Conservation (phyloP, 1,140 invertebrate genomes). For the Philotrypesis tridentata region DNA sequence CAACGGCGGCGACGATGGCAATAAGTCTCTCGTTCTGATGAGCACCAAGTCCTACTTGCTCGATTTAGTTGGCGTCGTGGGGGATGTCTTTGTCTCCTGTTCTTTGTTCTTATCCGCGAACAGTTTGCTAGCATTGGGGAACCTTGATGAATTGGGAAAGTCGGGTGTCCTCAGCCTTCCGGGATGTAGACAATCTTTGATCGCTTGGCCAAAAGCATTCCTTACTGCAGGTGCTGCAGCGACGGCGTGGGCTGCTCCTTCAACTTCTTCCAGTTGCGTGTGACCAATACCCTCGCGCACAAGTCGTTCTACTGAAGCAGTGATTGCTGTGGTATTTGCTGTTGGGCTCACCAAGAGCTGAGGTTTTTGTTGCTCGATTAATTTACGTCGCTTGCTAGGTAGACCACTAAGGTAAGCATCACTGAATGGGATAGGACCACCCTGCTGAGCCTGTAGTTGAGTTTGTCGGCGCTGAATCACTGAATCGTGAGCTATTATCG, state of each 20-base stretch:
- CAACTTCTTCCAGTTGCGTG: constrained; percentile 66
- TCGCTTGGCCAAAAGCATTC: constrained; percentile 70
- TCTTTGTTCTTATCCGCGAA: constrained; percentile 60
- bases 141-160: constrained; percentile 67
- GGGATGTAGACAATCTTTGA: constrained; percentile 68
- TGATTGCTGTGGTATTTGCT: constrained; percentile 62
- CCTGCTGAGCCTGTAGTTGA: constrained; percentile 58
- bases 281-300: constrained; percentile 66
- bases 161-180: constrained; percentile 62
- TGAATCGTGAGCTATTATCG: constrained; percentile 84
- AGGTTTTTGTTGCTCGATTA: constrained; percentile 75
- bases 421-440: constrained; percentile 78
- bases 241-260: constrained; percentile 68
- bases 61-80: constrained; percentile 8
- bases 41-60: constrained; percentile 39
- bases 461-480: constrained; percentile 78
- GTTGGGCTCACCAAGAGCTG: constrained; percentile 65
- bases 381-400: constrained; percentile 86
- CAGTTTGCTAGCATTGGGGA: constrained; percentile 70
- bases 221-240: constrained; percentile 66
- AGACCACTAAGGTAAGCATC: constrained; percentile 89
- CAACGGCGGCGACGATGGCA: not conserved
- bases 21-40: not conserved
- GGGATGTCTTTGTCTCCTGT: not conserved
- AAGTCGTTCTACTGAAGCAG: constrained; percentile 67